A percentile compares a stretch with the other conserved stretches of the same genome.
Evolutionary conservation across 2,888 invertebrate species (phyloP).

Genomic region (Amaurobius ferox): DNA sequence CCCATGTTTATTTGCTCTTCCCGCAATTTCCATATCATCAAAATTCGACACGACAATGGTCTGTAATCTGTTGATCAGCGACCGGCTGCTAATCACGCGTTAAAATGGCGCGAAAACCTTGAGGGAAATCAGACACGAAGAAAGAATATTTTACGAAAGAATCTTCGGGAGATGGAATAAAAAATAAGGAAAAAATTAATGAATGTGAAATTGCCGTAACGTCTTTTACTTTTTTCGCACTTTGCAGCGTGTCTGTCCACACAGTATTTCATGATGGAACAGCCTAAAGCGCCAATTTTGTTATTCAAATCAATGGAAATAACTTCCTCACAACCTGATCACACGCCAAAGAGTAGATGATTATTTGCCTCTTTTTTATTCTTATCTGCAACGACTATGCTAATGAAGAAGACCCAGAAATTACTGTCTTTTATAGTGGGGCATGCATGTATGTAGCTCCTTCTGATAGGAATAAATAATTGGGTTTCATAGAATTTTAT

Average conservation of each 20-base stretch:
- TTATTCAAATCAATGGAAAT: constrained; percentile 1
- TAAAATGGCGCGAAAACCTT: background rate
- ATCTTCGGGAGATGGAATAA: background rate
- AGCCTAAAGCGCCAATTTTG: constrained; percentile 1
- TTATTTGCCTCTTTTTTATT: background rate
- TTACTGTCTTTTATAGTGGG: no score
- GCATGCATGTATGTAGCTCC: no score
- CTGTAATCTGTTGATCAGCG: background rate
- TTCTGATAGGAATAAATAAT: no score
- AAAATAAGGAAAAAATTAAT: constrained; percentile 40
- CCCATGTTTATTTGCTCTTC: no score
- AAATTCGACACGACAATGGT: background rate
- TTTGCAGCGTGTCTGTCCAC: background rate
- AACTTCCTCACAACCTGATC: background rate
- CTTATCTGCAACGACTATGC: background rate
- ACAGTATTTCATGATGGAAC: background rate
- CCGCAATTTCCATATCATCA: no score
- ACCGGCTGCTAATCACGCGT: background rate
- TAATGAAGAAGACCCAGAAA: no score
- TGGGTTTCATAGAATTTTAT: no score
- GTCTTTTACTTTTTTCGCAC: constrained; percentile 12
- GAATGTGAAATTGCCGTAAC: constrained; percentile 47
- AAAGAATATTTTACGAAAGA: background rate
- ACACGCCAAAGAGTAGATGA: background rate
- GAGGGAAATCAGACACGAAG: background rate